Percentiles rank a stretch among this genome's conserved stretches.
Evolutionary conservation across 2,113 vertebrate genomes (phyloP).

Genomic region (Tamias sibiricus): DNA sequence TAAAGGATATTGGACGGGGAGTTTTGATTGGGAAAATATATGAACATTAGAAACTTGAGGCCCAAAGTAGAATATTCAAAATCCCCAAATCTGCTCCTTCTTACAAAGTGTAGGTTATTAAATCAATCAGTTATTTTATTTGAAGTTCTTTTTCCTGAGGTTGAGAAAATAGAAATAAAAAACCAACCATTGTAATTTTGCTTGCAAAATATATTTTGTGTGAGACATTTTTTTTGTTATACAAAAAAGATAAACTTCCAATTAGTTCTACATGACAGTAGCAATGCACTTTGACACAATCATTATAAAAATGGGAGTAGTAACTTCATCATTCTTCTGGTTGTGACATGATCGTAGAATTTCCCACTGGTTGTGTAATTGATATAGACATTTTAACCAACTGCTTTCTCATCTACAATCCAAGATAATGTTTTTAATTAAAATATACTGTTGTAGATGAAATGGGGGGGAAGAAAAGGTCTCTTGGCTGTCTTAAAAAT

Average conservation of each 20-base stretch:
- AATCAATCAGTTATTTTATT: background rate
- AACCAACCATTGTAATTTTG: slow-evolving; percentile 8
- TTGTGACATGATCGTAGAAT: no score
- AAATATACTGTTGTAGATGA: background rate
- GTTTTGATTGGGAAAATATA: background rate
- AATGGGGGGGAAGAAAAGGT: background rate
- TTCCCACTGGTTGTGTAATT: no score
- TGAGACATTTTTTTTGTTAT: background rate
- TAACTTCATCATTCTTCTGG: no score
- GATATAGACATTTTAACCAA: background rate
- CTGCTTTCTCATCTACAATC: background rate
- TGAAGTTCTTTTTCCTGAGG: background rate
- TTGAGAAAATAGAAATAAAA: slow-evolving; percentile 42
- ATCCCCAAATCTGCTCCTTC: background rate
- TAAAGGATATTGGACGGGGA: background rate
- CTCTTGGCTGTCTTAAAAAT: background rate
- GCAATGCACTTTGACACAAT: no score
- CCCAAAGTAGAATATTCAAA: background rate
- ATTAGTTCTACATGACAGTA: no score
- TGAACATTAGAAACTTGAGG: background rate
- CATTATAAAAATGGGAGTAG: no score
- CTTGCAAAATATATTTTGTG: background rate
- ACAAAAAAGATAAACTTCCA: no score
- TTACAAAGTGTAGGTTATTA: background rate
- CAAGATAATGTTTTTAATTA: background rate